Conservation (phyloP, 2,113 vertebrate genomes). For the Laterallus jamaicensis region DNA sequence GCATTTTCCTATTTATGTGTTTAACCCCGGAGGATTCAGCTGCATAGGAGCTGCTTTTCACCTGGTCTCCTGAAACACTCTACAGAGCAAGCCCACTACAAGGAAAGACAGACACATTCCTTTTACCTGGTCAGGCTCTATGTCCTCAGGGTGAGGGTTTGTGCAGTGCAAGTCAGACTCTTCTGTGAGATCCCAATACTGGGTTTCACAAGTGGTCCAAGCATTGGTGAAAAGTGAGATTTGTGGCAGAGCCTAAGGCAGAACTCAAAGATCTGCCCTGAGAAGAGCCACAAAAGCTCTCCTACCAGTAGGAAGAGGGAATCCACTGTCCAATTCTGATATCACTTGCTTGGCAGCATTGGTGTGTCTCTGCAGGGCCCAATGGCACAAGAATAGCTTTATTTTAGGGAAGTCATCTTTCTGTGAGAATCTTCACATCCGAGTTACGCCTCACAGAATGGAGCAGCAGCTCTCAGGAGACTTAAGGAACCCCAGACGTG, state of each 20-base stretch:
- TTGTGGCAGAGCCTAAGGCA: not conserved
- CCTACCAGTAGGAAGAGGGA: not conserved
- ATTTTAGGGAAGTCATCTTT: not conserved
- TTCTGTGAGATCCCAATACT: not conserved
- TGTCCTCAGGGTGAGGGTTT: not conserved
- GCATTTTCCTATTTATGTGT: not conserved
- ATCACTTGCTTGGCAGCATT: not conserved
- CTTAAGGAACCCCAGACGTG: not conserved
- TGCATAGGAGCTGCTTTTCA: not conserved
- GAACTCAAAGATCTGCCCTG: not conserved
- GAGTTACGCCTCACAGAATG: not conserved
- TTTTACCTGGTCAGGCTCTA: not conserved
- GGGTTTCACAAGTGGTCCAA: not conserved
- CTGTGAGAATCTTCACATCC: not conserved
- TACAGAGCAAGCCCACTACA: not conserved
- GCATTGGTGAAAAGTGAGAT: not conserved
- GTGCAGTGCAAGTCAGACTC: not conserved
- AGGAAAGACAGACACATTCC: not conserved
- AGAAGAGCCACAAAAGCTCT: not conserved
- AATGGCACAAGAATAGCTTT: not conserved
- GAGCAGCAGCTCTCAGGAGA: not conserved
- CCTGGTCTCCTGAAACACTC: not conserved
- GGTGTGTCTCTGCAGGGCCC: not conserved
- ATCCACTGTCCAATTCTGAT: not conserved
- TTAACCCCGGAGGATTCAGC: not conserved